Conservation (phyloP, 2,888 invertebrate species). For the Pristionchus mayeri region DNA sequence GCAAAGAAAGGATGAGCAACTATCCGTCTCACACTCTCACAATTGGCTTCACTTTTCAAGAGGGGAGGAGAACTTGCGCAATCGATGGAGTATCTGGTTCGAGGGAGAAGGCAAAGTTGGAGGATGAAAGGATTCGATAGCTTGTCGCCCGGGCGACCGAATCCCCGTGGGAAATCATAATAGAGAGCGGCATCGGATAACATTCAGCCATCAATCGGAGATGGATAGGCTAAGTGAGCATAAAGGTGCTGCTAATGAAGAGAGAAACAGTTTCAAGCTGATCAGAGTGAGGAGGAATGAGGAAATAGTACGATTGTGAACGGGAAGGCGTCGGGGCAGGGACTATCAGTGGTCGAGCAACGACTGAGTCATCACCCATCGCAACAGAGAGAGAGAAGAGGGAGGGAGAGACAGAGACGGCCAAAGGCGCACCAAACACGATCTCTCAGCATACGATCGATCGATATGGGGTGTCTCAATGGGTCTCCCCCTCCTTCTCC, state of each 20-base stretch:
- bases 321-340: neutral
- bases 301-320: neutral
- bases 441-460: neutral
- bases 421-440: constrained; percentile 16
- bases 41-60: too few relatives aligned
- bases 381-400: constrained; percentile 20
- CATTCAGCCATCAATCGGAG: too few relatives aligned
- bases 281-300: neutral
- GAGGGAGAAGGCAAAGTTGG: neutral
- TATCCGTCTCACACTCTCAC: too few relatives aligned
- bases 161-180: too few relatives aligned
- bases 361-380: constrained; percentile 29
- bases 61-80: neutral
- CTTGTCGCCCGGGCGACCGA: neutral
- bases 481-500: constrained; percentile 1
- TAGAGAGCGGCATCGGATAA: too few relatives aligned
- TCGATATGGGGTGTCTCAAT: constrained; percentile 35
- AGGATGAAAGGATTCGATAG: neutral
- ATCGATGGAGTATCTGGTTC: neutral
- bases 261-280: neutral
- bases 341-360: constrained; percentile 16
- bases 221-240: too few relatives aligned
- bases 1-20: too few relatives aligned
- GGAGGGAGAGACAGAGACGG: neutral
- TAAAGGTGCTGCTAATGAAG: neutral